phyloP scores from a whole-genome alignment of 1,140 invertebrate species.

The Callitettix versicolor region DNA sequence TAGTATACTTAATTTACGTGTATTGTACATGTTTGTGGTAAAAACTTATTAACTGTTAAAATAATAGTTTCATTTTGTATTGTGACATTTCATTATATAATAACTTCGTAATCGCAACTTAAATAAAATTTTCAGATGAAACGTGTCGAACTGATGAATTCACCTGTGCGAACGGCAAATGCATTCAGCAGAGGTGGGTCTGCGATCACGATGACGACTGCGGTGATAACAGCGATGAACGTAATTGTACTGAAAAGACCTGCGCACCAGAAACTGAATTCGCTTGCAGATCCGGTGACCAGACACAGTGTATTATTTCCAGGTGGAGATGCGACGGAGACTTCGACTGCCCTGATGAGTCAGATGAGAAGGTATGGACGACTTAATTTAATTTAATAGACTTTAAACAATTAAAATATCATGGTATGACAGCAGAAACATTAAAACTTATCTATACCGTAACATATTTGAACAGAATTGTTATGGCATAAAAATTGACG shows the following conservation, averaged over 20 bases:
- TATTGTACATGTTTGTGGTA: no score
- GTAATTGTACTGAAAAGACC: conserved; percentile 54
- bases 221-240: conserved; percentile 69
- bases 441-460: no score
- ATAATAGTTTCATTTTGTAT: no score
- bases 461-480: no score
- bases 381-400: no score
- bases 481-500: no score
- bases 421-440: no score
- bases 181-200: conserved; percentile 75
- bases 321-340: conserved; percentile 81
- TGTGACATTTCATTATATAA: no score
- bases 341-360: conserved; percentile 66
- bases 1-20: no score
- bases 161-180: conserved; percentile 77
- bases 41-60: no score
- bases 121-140: conserved; percentile 60
- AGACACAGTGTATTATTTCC: conserved; percentile 51
- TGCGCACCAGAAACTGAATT: conserved; percentile 58
- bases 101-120: no score
- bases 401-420: no score
- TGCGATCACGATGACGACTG: conserved; percentile 86
- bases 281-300: conserved; percentile 51
- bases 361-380: conserved; percentile 59
- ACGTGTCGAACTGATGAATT: conserved; percentile 82